phyloP scores from a whole-genome alignment of 2,113 vertebrate species.

The Acanthisitta chloris region DNA sequence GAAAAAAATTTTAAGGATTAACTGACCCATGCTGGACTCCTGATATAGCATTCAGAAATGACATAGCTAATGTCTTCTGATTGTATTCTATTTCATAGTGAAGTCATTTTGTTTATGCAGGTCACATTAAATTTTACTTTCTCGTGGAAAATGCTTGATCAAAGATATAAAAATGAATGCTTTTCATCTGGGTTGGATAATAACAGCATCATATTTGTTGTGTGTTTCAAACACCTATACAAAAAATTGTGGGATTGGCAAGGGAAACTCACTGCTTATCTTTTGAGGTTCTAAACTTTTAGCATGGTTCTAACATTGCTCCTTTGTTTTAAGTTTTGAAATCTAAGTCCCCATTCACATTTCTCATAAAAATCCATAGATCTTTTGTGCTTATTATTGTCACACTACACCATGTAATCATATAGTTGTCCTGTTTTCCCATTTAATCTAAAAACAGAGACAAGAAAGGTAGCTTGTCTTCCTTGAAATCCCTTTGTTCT shows the following conservation, averaged over 20 bases:
- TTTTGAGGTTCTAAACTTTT: background rate
- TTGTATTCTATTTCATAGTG: background rate
- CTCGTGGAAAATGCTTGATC: background rate
- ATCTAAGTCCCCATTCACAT: background rate
- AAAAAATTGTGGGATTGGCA: background rate
- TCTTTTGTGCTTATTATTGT: background rate
- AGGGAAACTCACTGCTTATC: background rate
- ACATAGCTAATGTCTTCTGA: background rate
- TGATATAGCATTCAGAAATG: background rate
- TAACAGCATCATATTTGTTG: background rate
- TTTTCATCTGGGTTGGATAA: background rate
- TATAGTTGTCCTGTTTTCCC: too few relatives aligned
- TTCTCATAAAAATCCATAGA: background rate
- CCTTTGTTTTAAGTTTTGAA: background rate
- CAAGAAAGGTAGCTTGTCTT: background rate
- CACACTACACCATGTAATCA: too few relatives aligned
- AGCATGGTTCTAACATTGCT: background rate
- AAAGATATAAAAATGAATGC: background rate
- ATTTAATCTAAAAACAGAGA: background rate
- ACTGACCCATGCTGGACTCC: background rate
- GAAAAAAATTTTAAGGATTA: background rate
- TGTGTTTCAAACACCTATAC: background rate
- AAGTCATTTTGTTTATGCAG: background rate
- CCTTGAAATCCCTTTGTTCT: fast-evolving
- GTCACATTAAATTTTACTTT: background rate